A percentile compares a stretch with the other conserved stretches of the same genome.
Conservation (phyloP, 2,797 vertebrate species). For the Knipowitschia caucasica region DNA sequence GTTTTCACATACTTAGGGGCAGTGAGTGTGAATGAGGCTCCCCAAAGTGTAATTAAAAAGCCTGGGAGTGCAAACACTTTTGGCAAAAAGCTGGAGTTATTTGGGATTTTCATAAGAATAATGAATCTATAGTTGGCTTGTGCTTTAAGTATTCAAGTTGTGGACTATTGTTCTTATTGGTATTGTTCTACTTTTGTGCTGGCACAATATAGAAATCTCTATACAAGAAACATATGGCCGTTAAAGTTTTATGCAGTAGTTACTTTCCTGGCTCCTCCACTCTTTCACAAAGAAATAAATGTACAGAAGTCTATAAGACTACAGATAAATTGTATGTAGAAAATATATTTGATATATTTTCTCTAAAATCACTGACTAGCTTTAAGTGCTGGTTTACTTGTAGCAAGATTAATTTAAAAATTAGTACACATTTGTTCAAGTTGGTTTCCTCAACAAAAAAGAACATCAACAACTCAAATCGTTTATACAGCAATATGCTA, state of each 20-base stretch:
- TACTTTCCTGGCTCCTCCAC: neutral
- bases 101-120: neutral
- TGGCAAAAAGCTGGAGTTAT: neutral
- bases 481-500: too few relatives aligned
- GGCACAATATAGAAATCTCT: neutral
- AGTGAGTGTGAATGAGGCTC: slow-evolving; percentile 1
- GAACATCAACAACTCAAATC: too few relatives aligned
- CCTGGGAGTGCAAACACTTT: slow-evolving; percentile 1
- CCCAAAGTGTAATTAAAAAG: slow-evolving; percentile 10
- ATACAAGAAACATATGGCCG: neutral
- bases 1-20: slow-evolving; percentile 6
- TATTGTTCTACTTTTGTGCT: neutral
- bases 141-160: neutral
- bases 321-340: too few relatives aligned
- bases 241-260: neutral
- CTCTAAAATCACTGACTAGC: too few relatives aligned
- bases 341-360: too few relatives aligned
- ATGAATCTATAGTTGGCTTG: neutral
- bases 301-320: neutral
- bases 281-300: neutral
- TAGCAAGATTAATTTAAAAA: too few relatives aligned
- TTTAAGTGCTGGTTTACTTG: too few relatives aligned
- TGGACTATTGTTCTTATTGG: neutral
- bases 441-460: too few relatives aligned
- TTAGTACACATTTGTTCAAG: too few relatives aligned